Evolutionary conservation across 2,113 vertebrate genomes (phyloP).

Genomic region (Corythornis cristatus): DNA sequence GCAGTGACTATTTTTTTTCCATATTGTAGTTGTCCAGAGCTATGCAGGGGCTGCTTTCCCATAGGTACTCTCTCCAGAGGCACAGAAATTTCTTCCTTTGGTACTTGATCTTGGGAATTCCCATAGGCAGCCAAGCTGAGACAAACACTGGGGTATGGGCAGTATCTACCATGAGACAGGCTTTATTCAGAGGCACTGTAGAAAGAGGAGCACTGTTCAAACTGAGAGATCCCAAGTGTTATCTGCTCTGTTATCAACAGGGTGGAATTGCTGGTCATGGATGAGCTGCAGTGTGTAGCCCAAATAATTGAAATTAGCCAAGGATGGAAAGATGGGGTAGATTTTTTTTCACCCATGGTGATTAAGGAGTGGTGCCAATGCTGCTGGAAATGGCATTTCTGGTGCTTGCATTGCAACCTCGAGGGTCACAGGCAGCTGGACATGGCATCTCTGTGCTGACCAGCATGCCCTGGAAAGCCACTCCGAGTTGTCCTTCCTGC

Average conservation of each 20-base stretch:
- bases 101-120: not conserved
- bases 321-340: not conserved
- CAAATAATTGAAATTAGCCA: not conserved
- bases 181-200: not conserved
- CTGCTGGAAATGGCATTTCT: not conserved
- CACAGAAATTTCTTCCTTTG: not conserved
- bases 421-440: not conserved
- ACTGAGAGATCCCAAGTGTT: not conserved
- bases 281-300: not conserved
- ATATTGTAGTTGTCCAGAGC: not conserved
- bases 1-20: not conserved
- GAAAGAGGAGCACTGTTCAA: not conserved
- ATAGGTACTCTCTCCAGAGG: not conserved
- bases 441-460: not conserved
- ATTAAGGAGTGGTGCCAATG: not conserved
- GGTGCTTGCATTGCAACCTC: not conserved
- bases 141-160: fast-evolving
- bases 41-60: not conserved
- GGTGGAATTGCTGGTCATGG: not conserved
- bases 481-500: not conserved
- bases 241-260: not conserved
- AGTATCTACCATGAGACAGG: not conserved
- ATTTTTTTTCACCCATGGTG: not conserved
- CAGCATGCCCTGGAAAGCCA: fast-evolving
- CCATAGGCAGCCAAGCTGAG: not conserved